These are phyloP conservation scores for Agrilus biguttatus DNA, from an alignment of 2,888 invertebrate species.

Conservation along the genomic window DNA sequence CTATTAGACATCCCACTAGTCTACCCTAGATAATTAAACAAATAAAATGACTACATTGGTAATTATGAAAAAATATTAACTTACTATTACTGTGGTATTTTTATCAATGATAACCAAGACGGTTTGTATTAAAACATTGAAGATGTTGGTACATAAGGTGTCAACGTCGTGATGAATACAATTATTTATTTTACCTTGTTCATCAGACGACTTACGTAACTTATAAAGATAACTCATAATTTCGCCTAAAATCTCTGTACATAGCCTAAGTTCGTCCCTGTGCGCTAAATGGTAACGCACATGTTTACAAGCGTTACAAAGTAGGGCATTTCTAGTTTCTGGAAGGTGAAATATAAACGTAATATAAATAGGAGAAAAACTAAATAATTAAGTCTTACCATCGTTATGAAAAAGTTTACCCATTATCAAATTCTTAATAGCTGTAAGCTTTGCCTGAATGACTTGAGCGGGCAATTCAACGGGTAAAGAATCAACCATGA, in stretches of 20 bases:
- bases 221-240: conserved; percentile 54
- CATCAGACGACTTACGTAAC: conserved; percentile 32
- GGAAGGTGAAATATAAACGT: conserved; percentile 13
- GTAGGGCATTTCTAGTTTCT: conserved; percentile 74
- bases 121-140: conserved; percentile 76
- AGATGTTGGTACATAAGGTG: conserved; percentile 61
- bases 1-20: conserved; percentile 75
- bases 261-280: conserved; percentile 67
- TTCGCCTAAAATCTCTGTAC: conserved; percentile 78
- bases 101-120: conserved; percentile 70
- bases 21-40: conserved; percentile 44
- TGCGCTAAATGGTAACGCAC: conserved; percentile 68
- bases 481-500: conserved; percentile 64
- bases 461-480: conserved; percentile 54
- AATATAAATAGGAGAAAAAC: neutral
- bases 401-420: conserved; percentile 60
- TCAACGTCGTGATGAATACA: conserved; percentile 67
- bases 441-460: conserved; percentile 66
- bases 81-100: conserved; percentile 26
- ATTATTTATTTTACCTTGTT: conserved; percentile 42
- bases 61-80: conserved; percentile 4
- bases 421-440: conserved; percentile 67
- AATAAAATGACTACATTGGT: conserved; percentile 1
- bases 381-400: conserved; percentile 26
- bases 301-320: conserved; percentile 75